A percentile compares a stretch with the other conserved stretches of the same genome.
Conservation (phyloP, 1,140 invertebrate species). For the Sarcophaga peregrina region DNA sequence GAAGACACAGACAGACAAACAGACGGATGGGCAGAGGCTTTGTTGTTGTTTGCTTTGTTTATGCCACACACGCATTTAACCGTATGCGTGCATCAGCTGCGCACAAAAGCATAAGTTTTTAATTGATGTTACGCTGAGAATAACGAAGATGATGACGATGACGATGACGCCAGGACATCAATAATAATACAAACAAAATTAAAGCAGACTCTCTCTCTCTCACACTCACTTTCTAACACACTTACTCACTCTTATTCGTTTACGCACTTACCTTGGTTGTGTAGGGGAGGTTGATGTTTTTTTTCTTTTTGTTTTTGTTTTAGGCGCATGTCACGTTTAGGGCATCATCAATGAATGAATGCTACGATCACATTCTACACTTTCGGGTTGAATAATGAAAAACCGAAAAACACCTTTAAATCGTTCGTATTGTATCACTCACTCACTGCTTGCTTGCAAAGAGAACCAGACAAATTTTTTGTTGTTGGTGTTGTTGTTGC, state of each 20-base stretch:
- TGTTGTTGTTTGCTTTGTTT: neutral
- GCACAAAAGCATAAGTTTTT: constrained; percentile 22
- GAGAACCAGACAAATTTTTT: too few relatives aligned
- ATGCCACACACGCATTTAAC: neutral
- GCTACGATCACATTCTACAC: neutral
- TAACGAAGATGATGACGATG: neutral
- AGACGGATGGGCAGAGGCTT: neutral
- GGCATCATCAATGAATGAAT: neutral
- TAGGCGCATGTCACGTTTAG: neutral
- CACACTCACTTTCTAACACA: neutral
- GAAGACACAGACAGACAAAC: neutral
- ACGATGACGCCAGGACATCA: constrained; percentile 13
- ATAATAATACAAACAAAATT: neutral
- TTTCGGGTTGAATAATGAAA: neutral
- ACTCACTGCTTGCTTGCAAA: too few relatives aligned
- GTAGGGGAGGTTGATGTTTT: too few relatives aligned
- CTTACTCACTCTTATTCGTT: neutral
- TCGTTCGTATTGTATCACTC: too few relatives aligned
- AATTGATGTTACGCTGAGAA: constrained; percentile 18
- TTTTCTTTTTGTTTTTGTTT: neutral
- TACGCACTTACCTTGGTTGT: too few relatives aligned
- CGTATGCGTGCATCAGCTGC: constrained; percentile 17
- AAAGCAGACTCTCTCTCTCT: neutral
- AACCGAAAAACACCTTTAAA: neutral
- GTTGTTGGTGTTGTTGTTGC: neutral